phyloP scores from a whole-genome alignment of 2,113 vertebrate genomes.

The Bufo bufo region DNA sequence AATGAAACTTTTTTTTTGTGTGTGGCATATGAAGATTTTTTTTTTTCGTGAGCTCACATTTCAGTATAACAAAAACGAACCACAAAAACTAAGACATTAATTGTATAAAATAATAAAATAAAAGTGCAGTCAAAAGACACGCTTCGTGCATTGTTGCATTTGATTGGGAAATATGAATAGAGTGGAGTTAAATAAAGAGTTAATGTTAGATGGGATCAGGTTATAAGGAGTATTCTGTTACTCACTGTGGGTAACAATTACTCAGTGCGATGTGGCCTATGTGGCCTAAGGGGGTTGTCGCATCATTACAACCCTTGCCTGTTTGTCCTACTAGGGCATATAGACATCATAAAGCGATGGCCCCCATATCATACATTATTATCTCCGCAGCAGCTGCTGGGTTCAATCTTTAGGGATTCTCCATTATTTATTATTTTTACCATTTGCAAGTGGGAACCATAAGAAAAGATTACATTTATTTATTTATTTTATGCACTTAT shows the following conservation, averaged over 20 bases:
- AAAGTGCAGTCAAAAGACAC: neutral
- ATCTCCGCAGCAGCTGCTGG: too few relatives aligned
- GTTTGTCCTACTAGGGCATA: neutral
- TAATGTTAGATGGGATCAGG: neutral
- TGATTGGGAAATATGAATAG: neutral
- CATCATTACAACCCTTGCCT: neutral
- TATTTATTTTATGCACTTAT: too few relatives aligned
- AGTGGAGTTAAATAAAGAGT: neutral
- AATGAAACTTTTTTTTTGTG: conserved; percentile 43
- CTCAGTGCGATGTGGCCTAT: neutral
- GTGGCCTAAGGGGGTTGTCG: neutral
- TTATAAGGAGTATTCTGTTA: neutral
- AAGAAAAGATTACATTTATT: too few relatives aligned
- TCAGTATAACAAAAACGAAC: neutral
- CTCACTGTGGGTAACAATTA: neutral
- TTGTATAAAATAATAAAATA: neutral
- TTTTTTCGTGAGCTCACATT: neutral
- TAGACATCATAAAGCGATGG: neutral
- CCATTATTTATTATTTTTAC: too few relatives aligned
- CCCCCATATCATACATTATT: neutral
- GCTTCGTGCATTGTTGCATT: too few relatives aligned
- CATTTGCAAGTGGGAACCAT: too few relatives aligned
- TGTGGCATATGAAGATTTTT: conserved; percentile 29
- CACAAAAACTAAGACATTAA: neutral
- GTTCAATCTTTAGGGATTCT: too few relatives aligned